Evolutionary conservation across 37 sponge, comb jelly and placozoan species (phyloP), one percentile per base, ranked within the genome.

Genomic region (Beroe ovata): DNA sequence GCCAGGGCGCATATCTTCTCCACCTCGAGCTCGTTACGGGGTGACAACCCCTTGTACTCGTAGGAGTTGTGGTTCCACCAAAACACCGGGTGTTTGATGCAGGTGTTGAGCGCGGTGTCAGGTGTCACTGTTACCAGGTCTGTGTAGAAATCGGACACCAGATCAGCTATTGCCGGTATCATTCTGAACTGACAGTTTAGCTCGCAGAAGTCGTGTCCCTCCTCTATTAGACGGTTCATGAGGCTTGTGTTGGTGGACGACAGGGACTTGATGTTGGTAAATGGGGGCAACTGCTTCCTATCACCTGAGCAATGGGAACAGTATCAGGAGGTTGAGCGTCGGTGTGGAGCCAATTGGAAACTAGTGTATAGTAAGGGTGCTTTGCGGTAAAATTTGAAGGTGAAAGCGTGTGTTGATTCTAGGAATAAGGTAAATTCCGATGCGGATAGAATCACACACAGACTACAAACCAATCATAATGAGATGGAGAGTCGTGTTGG

Each of bases 171-270:
- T 8, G 26, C 84, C 1, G 84, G 54, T 0, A n/a, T 16, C 84
- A 77, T 77, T 14, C 84, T 42, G 84, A 77, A 77, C 84, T 77
- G 84, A 42, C 41, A 23, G 22, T 20, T 39, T 8, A 77, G 84
- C 26, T 33, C 14, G 0, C 22, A 42, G 84, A n/a, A 77, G 25
- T 30, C 36, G 47, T 77, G 33, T 33, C 38, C 38, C 38, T n/a
- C 8, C 28, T 33, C 25, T 19, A 77, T 40, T 14, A 77, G 35
- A 11, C 84, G 84, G 11, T 23, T 19, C 84, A 77, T 77, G 47
- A 77, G 84, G 54, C 84, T 77, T 3, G 42, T 42, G 84, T 40
- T 42, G 84, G 22, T 11, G 41, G 19, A 25, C n/a, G 26, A 35
- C 25, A 66, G 69, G 25, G 69, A 66, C 32, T 11, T 8, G 33